These are phyloP conservation scores for Mnemiopsis leidyi DNA, from an alignment of 37 sponge, comb jelly and placozoan genomes.

Conservation along the genomic window DNA sequence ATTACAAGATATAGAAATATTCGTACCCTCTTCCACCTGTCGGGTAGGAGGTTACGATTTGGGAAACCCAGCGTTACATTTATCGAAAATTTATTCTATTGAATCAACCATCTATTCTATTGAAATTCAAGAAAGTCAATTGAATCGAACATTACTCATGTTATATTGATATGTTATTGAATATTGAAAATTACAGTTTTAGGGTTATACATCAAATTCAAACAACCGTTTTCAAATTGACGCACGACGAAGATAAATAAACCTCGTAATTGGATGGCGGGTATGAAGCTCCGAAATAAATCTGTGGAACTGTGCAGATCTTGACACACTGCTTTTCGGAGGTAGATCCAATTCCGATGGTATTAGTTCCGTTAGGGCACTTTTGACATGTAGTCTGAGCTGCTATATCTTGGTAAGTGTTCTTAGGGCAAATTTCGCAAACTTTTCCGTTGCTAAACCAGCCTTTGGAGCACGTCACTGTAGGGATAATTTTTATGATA, in stretches of 20 bases:
- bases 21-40: constrained; percentile 34
- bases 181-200: too few species aligned
- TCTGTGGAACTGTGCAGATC: constrained; percentile 33
- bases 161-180: too few species aligned
- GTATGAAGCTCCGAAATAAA: constrained; percentile 2
- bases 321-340: constrained; percentile 32
- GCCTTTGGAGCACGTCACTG: constrained; percentile 45
- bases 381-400: constrained; percentile 2
- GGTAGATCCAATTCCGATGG: constrained; percentile 8
- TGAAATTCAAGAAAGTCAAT: too few species aligned
- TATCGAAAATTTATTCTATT: too few species aligned
- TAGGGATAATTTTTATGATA: neutral
- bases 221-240: too few species aligned
- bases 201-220: too few species aligned
- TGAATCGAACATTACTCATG: too few species aligned
- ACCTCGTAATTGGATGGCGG: constrained; percentile 37
- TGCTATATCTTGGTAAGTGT: neutral
- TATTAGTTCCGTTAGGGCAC: constrained; percentile 19
- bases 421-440: constrained; percentile 27
- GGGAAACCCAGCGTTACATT: too few species aligned
- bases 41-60: too few species aligned
- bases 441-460: constrained; percentile 2
- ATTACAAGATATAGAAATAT: constrained; percentile 22
- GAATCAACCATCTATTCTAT: too few species aligned
- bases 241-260: too few species aligned